Base-by-base conservation (phyloP, 2,113 vertebrate species). In the Sitta europaea region DNA sequence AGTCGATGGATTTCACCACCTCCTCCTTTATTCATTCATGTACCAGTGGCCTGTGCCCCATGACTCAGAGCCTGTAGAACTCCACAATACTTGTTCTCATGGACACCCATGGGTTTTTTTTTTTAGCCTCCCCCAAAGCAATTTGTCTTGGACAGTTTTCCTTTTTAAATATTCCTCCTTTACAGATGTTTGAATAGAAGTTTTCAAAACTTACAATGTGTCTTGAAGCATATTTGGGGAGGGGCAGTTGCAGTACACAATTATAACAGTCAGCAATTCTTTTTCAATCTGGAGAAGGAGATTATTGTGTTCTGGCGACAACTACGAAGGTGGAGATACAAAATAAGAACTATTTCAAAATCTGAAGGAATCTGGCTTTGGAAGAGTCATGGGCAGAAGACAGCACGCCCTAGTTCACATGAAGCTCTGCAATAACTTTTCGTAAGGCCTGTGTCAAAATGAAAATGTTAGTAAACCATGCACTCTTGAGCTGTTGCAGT, bases 401-500 rank as follows among this genome's bases (percentile, higher is more conserved):
- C 9, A 63, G 51, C 9, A 38, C 58, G 35, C 9, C 18, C 57
- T 47, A 38, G 15, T 36, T 42, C 38, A 31, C 27, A 11, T 0
- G 13, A 54, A 84, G 14, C 38, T 78, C 45, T 62, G 40, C 38
- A 77, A 54, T 70, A 70, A n/a, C 40, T 75, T 43, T 78, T 54
- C 35, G 29, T 17, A 24, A 18, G 12, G 11, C 12, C 27, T n/a
- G 18, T 43, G 31, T 66, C 55, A 85, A 77, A 66, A 70, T 9
- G 31, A 6, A 61, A 70, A 53, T 5, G 2, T 15, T 10, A 19
- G 7, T 23, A 62, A 68, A 66, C 47, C 11, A 18, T 28, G 11
- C 0, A 0, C 23, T 83, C 15, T 33, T 5, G 19, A 76, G n/a
- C n/a, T 68, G 21, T 28, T 35, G 16, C 3, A 2, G 3, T 58